Conservation (phyloP, 2,888 invertebrate genomes). For the Sarcophaga variegata region DNA sequence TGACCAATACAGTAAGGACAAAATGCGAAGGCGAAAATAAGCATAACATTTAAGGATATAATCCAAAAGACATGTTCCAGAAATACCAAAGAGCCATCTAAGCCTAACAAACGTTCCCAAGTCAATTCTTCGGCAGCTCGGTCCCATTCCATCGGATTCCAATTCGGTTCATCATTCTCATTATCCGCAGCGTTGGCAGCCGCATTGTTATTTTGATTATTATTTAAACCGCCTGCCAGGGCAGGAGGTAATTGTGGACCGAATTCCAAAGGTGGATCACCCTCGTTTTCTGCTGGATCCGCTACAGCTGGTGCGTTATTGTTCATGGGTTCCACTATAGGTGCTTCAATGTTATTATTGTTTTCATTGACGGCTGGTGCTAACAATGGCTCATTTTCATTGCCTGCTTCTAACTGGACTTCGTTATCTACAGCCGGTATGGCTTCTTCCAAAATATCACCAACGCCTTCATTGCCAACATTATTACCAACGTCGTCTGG, state of each 20-base stretch:
- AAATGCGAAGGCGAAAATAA: slow-evolving; percentile 98
- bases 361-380: slow-evolving; percentile 71
- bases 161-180: slow-evolving; percentile 86
- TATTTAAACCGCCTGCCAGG: slow-evolving; percentile 66
- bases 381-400: slow-evolving; percentile 73
- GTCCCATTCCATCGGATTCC: slow-evolving; percentile 99
- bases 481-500: slow-evolving; percentile 76
- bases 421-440: slow-evolving; percentile 79
- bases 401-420: slow-evolving; percentile 76
- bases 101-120: slow-evolving; percentile 97
- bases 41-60: slow-evolving; percentile 97
- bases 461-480: slow-evolving; percentile 57
- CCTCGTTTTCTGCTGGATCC: slow-evolving; percentile 81
- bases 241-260: slow-evolving; percentile 85
- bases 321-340: slow-evolving; percentile 77
- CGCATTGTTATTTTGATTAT: slow-evolving; percentile 68
- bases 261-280: slow-evolving; percentile 83
- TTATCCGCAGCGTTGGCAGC: slow-evolving; percentile 80
- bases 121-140: slow-evolving; percentile 98
- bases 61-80: slow-evolving; percentile 99
- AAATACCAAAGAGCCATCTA: slow-evolving; percentile 98
- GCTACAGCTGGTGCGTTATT: slow-evolving; percentile 78
- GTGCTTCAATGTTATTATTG: slow-evolving; percentile 78
- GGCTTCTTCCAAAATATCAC: slow-evolving; percentile 58
- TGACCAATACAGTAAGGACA: slow-evolving; percentile 98